phyloP scores from a whole-genome alignment of 2,113 vertebrate genomes.

The Bubalus kerabau region DNA sequence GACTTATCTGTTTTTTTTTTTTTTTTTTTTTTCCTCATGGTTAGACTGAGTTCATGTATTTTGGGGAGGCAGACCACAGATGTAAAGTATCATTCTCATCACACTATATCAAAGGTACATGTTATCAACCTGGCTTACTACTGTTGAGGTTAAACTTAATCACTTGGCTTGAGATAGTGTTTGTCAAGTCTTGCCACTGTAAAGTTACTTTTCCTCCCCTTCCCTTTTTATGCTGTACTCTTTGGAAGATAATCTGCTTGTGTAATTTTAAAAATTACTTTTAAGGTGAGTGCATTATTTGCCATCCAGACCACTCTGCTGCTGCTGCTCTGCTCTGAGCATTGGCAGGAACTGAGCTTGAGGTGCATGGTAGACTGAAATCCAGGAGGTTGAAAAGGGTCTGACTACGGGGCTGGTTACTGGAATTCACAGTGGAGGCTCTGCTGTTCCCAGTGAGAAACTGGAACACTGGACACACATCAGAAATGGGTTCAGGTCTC shows the following conservation, averaged over 20 bases:
- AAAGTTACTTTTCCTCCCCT: background rate
- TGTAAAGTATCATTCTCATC: background rate
- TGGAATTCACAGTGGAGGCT: background rate
- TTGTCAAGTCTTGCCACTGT: background rate
- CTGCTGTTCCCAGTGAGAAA: background rate
- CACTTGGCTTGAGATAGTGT: background rate
- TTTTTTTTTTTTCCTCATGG: background rate
- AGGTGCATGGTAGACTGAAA: background rate
- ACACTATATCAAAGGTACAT: background rate
- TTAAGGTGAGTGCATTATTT: background rate
- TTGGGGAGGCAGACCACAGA: background rate
- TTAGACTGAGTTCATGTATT: background rate
- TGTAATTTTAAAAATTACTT: background rate
- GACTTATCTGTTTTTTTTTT: background rate
- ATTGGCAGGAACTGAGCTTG: background rate
- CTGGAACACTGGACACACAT: background rate
- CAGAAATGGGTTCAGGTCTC: background rate
- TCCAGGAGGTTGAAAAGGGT: background rate
- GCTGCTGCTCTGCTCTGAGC: background rate
- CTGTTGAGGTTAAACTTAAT: background rate
- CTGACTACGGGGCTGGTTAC: background rate
- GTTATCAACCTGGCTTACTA: background rate
- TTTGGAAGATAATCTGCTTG: background rate
- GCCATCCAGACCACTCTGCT: background rate
- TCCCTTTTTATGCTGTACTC: background rate